Percentiles rank a stretch among this genome's conserved stretches.
These are phyloP conservation scores for Streptopelia turtur DNA, from an alignment of 2,797 vertebrate species.

Conservation along the genomic window DNA sequence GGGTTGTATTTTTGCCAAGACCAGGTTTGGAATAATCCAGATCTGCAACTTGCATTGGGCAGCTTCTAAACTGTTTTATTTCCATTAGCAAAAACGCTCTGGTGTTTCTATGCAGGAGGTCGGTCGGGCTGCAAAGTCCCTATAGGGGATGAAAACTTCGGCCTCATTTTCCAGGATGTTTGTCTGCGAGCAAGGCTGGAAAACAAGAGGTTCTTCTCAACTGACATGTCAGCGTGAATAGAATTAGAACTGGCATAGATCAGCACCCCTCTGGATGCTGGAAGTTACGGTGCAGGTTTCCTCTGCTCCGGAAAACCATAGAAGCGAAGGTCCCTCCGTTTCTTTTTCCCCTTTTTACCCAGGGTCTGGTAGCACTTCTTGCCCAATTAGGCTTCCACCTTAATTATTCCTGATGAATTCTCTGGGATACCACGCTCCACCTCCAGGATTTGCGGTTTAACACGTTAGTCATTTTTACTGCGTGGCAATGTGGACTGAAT, in stretches of 20 bases:
- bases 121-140: background rate
- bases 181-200: background rate
- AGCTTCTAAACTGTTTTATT: background rate
- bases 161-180: background rate
- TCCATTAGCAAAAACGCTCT: background rate
- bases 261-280: background rate
- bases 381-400: background rate
- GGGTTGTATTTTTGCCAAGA: background rate
- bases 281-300: background rate
- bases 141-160: background rate
- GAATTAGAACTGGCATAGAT: slow-evolving; percentile 24
- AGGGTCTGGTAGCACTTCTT: background rate
- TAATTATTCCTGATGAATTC: slow-evolving; percentile 24
- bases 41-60: background rate
- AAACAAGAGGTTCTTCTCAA: background rate
- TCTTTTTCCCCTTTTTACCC: background rate
- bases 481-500: background rate
- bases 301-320: background rate
- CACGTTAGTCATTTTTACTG: background rate
- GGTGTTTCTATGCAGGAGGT: rapidly evolving
- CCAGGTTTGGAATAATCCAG: too few relatives aligned
- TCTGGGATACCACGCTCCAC: background rate
- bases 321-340: background rate
- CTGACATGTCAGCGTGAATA: slow-evolving; percentile 30
- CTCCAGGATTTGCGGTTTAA: background rate